Base-by-base conservation (phyloP, 2,888 invertebrate species). In the Brachyptera putata region DNA sequence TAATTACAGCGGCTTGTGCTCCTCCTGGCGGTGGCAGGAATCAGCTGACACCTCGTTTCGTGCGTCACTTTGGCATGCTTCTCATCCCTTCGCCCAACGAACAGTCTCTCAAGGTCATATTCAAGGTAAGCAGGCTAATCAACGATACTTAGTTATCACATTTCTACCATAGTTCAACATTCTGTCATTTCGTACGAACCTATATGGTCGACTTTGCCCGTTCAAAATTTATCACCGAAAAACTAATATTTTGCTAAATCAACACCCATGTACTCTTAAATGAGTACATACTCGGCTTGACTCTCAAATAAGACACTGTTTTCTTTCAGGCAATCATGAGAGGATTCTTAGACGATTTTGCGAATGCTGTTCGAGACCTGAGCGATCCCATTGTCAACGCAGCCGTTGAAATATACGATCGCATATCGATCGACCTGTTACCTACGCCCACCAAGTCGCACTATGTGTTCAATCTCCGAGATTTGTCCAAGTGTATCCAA, bases 361-460 rank as follows among this genome's bases (percentile, higher is more conserved):
- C 86, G 0, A 76, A 83, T 2, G 83, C 85, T 56, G 84, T 91
- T 1, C 79, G 84, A 1, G 78, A 80, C 1, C 74, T 89, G 1
- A 84, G 82, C 0, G 87, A 86, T 57, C 78, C 83, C 22, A 84
- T 95, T 69, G 90, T 95, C 0, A 81, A 84, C 65, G 91, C 94
- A 0, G 86, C 93, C 0, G 88, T 95, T 41, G 88, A 90, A 53
- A 80, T 95, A 1, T 96, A 95, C 71, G 79, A 84, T 64, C 84
- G 86, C 68, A 91, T 94, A 46, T 84, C 87, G 14, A 76, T 81
- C 0, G 89, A 90, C 68, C 81, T 96, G 66, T 75, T 95, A 25
- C 95, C 95, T 0, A 95, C 95, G 0, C 95, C 95, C 0, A 84
- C 90, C 24, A 95, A 94, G 73, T 91, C 91, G 0, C 95, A 95